These are phyloP conservation scores for Drosophila bunnanda DNA, from an alignment of 2,888 invertebrate species.

Conservation along the genomic window DNA sequence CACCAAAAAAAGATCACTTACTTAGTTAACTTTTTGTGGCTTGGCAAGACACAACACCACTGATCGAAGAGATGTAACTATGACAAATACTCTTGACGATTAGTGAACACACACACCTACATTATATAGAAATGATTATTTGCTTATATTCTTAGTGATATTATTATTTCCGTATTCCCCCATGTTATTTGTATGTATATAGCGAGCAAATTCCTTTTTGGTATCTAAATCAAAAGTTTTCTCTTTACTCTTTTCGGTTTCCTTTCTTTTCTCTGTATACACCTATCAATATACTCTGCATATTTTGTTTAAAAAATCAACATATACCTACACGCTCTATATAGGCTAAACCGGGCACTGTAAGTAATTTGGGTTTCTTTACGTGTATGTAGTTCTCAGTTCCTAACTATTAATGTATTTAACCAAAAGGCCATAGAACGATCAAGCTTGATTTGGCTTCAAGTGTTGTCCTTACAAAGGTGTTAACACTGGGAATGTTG, in stretches of 20 bases:
- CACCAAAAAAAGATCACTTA: constrained; percentile 52
- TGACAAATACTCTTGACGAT: constrained; percentile 32
- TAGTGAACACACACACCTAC: constrained; percentile 24
- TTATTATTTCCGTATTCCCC: constrained; percentile 48
- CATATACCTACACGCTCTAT: constrained; percentile 62
- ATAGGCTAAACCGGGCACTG: constrained; percentile 87
- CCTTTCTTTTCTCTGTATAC: constrained; percentile 52
- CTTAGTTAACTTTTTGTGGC: constrained; percentile 43
- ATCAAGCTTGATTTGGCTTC: constrained; percentile 28
- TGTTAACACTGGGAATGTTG: constrained; percentile 32
- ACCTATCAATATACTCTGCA: constrained; percentile 55
- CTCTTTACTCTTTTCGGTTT: constrained; percentile 77
- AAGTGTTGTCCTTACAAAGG: constrained; percentile 11
- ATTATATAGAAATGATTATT: constrained; percentile 32
- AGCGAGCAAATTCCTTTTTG: constrained; percentile 45
- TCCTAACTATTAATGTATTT: constrained; percentile 56
- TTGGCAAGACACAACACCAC: constrained; percentile 36
- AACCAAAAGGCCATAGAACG: constrained; percentile 47
- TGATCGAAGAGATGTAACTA: constrained; percentile 36
- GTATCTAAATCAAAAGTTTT: constrained; percentile 74
- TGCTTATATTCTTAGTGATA: constrained; percentile 21
- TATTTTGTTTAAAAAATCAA: constrained; percentile 64
- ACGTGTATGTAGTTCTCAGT: constrained; percentile 54
- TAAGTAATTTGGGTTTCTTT: constrained; percentile 85
- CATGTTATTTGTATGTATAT: constrained; percentile 61